Evolutionary conservation across 37 sponge, comb jelly and placozoan genomes (phyloP).

Genomic region (Spongia lamella): DNA sequence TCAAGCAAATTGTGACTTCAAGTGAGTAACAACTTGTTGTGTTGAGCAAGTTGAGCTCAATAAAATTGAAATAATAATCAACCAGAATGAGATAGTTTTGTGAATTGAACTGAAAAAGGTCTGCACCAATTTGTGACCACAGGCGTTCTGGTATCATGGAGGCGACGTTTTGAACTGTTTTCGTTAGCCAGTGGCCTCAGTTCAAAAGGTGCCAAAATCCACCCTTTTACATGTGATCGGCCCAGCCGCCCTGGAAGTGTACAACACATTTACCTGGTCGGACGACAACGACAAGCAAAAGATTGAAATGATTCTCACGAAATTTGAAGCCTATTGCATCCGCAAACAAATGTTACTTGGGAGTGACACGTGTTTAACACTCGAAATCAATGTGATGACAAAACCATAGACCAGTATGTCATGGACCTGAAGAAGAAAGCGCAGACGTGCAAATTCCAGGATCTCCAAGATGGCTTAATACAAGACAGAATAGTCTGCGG

Average conservation of each 20-base stretch:
- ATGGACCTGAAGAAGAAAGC: conserved; percentile 11
- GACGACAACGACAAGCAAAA: not conserved
- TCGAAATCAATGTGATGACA: conserved; percentile 19
- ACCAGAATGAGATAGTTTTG: too few species aligned
- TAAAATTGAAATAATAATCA: too few species aligned
- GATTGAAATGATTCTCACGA: not conserved
- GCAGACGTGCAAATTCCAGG: conserved; percentile 19
- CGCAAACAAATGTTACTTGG: conserved; percentile 31
- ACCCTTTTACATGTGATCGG: conserved; percentile 29
- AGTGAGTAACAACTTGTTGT: too few species aligned
- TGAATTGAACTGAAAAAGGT: too few species aligned
- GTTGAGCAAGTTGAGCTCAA: too few species aligned
- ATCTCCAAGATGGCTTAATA: conserved; percentile 28
- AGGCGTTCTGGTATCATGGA: too few species aligned
- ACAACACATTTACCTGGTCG: conserved; percentile 19
- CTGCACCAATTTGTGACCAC: too few species aligned
- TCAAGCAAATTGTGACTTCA: too few species aligned
- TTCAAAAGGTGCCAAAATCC: not conserved
- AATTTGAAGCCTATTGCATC: conserved; percentile 42
- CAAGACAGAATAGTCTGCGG: conserved; percentile 36
- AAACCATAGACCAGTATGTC: conserved; percentile 37
- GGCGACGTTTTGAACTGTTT: conserved; percentile 29
- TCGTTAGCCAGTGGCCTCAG: conserved; percentile 3
- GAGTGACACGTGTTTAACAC: conserved; percentile 50
- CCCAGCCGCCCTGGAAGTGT: conserved; percentile 27